These are phyloP conservation scores for Erannis defoliaria DNA, from an alignment of 2,888 invertebrate genomes.

Conservation along the genomic window DNA sequence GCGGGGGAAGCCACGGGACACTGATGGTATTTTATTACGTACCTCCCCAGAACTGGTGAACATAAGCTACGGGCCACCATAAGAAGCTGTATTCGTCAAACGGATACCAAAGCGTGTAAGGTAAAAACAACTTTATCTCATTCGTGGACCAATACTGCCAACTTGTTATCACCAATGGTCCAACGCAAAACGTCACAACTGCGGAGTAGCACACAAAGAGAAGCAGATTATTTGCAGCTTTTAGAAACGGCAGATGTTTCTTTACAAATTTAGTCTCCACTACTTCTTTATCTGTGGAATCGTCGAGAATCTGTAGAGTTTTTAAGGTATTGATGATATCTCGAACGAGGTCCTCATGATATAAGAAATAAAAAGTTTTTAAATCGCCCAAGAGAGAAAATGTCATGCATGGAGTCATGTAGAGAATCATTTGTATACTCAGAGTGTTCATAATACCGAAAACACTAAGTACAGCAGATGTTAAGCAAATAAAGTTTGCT, in stretches of 20 bases:
- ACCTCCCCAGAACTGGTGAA: constrained; percentile 60
- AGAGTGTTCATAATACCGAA: neutral
- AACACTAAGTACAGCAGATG: constrained; percentile 40
- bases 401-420: constrained; percentile 55
- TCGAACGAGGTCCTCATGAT: constrained; percentile 47
- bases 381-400: constrained; percentile 52
- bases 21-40: constrained; percentile 12
- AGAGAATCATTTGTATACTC: constrained; percentile 54
- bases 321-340: constrained; percentile 51
- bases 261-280: constrained; percentile 20
- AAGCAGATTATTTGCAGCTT: constrained; percentile 42
- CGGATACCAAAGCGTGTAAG: constrained; percentile 62
- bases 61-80: constrained; percentile 57
- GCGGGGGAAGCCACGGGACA: too few species aligned
- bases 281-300: constrained; percentile 14
- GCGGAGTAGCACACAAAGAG: constrained; percentile 36
- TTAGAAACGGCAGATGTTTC: constrained; percentile 46
- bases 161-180: constrained; percentile 50
- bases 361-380: constrained; percentile 55
- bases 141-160: constrained; percentile 52
- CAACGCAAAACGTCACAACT: constrained; percentile 48
- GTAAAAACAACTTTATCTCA: constrained; percentile 53
- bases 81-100: constrained; percentile 55
- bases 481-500: constrained; percentile 45
- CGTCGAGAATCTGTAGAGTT: constrained; percentile 26